Evolutionary conservation across 2,113 vertebrate species (phyloP).

Genomic region (Lophochroa leadbeateri): DNA sequence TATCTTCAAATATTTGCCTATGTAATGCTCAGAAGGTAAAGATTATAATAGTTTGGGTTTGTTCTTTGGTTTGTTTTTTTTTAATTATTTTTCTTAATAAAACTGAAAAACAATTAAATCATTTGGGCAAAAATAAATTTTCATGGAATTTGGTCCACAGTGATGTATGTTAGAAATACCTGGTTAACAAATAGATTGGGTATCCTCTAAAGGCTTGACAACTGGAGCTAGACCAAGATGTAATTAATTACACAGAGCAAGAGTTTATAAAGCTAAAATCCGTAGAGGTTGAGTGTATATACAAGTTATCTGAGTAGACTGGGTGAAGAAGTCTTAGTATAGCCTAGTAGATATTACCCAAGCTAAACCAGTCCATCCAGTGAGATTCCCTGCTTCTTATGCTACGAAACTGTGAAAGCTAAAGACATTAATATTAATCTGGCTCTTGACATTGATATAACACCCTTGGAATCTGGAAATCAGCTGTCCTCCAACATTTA

Average conservation of each 20-base stretch:
- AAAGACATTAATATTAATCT: conserved; percentile 12
- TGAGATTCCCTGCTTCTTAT: background rate
- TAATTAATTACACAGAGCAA: background rate
- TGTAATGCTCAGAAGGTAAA: background rate
- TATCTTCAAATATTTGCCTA: background rate
- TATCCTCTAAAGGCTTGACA: background rate
- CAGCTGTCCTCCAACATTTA: background rate
- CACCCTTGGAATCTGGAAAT: background rate
- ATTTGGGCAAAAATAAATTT: background rate
- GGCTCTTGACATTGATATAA: background rate
- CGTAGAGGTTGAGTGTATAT: background rate
- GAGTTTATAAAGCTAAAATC: background rate
- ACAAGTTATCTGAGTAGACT: background rate
- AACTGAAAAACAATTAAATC: background rate
- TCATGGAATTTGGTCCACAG: background rate
- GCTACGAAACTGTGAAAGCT: background rate
- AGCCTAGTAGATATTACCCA: background rate
- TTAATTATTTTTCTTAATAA: background rate
- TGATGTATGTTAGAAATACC: background rate
- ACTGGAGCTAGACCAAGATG: background rate
- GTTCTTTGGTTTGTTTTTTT: background rate
- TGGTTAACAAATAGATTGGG: background rate
- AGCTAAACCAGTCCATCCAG: background rate
- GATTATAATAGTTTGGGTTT: background rate
- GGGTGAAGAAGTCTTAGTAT: background rate